Evolutionary conservation across 2,113 vertebrate genomes (phyloP).

Genomic region (Rhea pennata): DNA sequence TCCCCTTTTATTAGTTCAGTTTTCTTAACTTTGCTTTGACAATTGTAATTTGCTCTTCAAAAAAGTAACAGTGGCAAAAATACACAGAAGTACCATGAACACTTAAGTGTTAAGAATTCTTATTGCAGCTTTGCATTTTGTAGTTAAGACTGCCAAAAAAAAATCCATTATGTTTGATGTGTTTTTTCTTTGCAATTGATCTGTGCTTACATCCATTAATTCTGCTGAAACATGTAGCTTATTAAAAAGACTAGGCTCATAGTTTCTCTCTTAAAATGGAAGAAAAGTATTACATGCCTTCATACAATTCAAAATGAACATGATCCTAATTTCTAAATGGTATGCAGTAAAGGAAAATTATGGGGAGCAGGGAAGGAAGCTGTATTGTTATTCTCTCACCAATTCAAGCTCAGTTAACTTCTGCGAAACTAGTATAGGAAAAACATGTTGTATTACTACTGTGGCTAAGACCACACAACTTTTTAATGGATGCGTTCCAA

Average conservation of each 20-base stretch:
- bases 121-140: too few species aligned
- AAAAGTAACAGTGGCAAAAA: neutral
- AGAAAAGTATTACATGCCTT: neutral
- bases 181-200: neutral
- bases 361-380: neutral
- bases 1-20: neutral
- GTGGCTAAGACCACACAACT: conserved; percentile 73
- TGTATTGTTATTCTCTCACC: neutral
- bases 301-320: neutral
- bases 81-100: neutral
- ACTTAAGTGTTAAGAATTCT: neutral
- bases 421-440: conserved; percentile 59
- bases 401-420: conserved; percentile 58
- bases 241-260: neutral
- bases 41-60: neutral
- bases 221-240: neutral
- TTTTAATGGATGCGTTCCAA: conserved; percentile 68
- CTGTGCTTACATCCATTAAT: neutral
- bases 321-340: neutral
- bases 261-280: neutral
- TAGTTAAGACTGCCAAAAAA: neutral
- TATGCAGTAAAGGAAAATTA: neutral
- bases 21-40: neutral
- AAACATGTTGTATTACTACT: conserved; percentile 63
- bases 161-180: neutral